These are phyloP conservation scores for Fulica atra DNA, from an alignment of 2,113 vertebrate genomes.

Conservation along the genomic window DNA sequence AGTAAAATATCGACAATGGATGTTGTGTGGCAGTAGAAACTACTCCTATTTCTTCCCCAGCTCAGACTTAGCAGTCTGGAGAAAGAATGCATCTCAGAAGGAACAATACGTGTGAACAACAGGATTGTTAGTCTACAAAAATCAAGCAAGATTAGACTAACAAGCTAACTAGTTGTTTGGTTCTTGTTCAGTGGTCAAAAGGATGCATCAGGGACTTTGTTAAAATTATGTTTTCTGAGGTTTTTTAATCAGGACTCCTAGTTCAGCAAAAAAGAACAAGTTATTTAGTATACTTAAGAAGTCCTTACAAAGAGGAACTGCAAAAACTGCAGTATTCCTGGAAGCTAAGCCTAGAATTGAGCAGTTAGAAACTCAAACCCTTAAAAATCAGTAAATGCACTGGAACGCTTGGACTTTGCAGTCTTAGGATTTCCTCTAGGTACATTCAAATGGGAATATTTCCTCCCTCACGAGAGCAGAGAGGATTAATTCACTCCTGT, in stretches of 20 bases:
- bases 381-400: not conserved
- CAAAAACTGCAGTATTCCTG: not conserved
- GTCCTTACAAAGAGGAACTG: not conserved
- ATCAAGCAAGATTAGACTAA: not conserved
- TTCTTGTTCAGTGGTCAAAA: not conserved
- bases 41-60: not conserved
- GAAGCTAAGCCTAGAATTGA: not conserved
- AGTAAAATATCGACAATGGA: not conserved
- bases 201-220: not conserved
- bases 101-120: not conserved
- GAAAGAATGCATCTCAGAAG: not conserved
- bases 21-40: not conserved
- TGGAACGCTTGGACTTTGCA: not conserved
- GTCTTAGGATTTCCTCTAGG: not conserved
- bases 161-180: not conserved
- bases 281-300: not conserved
- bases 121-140: not conserved
- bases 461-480: not conserved
- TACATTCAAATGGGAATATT: not conserved
- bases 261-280: not conserved
- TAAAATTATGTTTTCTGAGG: not conserved
- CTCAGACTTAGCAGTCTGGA: not conserved
- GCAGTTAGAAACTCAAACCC: not conserved
- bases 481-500: not conserved
- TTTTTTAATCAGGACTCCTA: not conserved